phyloP scores from a whole-genome alignment of 1,140 invertebrate species.

The Nasonia vitripennis region DNA sequence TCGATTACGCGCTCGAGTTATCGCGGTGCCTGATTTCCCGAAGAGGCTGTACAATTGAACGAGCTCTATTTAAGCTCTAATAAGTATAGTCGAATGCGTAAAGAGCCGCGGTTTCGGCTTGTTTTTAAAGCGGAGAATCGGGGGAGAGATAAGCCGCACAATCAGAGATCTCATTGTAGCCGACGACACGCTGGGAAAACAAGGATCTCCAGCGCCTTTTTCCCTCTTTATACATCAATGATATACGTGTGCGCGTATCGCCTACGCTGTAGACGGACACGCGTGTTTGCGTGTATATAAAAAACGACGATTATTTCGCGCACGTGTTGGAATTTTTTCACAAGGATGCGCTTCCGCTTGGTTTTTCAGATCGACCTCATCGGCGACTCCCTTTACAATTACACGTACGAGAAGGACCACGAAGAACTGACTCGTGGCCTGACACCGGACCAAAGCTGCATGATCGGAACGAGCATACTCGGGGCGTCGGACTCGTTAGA shows the following conservation, averaged over 20 bases:
- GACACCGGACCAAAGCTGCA: slow-evolving; percentile 72
- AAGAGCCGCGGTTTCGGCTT: no score
- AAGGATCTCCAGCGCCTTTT: background rate
- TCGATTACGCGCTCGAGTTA: no score
- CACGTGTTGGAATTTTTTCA: no score
- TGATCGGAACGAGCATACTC: slow-evolving; percentile 62
- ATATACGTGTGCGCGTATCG: no score
- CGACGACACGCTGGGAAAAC: background rate
- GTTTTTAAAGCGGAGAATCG: background rate
- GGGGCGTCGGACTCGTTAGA: slow-evolving; percentile 64
- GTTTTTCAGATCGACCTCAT: slow-evolving; percentile 85
- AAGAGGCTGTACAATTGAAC: no score
- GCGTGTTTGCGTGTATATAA: no score
- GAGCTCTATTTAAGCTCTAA: no score
- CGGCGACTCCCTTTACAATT: slow-evolving; percentile 87
- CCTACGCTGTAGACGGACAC: no score
- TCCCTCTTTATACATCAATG: no score
- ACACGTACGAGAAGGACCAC: slow-evolving; percentile 87
- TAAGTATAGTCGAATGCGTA: no score
- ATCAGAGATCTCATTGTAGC: slow-evolving; percentile 3
- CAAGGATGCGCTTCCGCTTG: background rate
- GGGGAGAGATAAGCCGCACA: background rate
- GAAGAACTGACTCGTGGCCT: slow-evolving; percentile 82
- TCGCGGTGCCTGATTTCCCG: no score
- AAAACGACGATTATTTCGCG: no score